phyloP scores from a whole-genome alignment of 2,113 vertebrate genomes.

The Mellivora capensis region DNA sequence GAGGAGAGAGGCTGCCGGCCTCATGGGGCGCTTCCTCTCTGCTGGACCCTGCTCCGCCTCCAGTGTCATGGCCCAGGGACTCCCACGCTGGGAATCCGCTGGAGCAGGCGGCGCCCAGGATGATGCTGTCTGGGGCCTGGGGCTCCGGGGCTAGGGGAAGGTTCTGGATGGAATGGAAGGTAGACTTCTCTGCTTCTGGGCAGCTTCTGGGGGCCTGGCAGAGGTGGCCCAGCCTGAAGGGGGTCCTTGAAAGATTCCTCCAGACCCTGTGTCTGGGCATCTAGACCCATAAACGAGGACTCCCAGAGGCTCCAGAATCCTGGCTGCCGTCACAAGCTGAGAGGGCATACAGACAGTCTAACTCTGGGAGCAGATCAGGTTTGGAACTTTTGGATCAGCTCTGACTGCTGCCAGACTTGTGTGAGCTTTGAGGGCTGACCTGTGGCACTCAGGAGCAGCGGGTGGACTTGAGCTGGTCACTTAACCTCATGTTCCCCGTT shows the following conservation, averaged over 20 bases:
- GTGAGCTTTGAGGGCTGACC: neutral
- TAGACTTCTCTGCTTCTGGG: neutral
- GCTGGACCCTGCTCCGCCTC: neutral
- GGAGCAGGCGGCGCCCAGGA: too few species aligned
- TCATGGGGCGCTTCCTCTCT: neutral
- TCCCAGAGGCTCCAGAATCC: neutral
- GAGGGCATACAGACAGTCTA: neutral
- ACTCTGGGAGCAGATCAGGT: fast-evolving
- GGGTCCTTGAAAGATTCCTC: neutral
- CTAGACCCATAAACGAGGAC: neutral
- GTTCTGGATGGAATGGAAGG: neutral
- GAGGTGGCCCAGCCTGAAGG: neutral
- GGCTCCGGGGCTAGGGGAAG: neutral
- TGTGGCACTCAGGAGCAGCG: neutral
- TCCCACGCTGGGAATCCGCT: neutral
- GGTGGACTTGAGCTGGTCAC: neutral
- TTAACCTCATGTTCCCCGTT: neutral
- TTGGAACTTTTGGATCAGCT: neutral
- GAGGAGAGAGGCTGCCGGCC: neutral
- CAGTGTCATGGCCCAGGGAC: neutral
- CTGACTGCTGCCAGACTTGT: fast-evolving
- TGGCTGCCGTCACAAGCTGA: neutral
- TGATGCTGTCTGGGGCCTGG: neutral
- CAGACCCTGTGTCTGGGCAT: neutral
- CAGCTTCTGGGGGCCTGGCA: neutral